A percentile compares a stretch with the other conserved stretches of the same genome.
phyloP scores from a whole-genome alignment of 2,113 vertebrate species.

The Mesembrinibis cayennensis region DNA sequence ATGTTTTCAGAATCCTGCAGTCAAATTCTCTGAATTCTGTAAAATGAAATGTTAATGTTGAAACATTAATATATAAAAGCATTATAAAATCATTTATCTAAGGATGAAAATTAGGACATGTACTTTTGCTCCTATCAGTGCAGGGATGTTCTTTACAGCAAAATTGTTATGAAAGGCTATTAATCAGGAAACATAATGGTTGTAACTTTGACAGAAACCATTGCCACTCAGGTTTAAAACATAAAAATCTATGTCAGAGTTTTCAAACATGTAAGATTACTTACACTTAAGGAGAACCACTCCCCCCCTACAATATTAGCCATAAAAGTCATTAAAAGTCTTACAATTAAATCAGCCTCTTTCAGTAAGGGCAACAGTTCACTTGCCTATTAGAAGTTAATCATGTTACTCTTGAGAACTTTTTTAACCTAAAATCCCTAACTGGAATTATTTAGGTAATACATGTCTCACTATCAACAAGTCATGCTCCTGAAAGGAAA shows the following conservation, averaged over 20 bases:
- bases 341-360: background rate
- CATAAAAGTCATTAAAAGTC: background rate
- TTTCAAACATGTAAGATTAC: background rate
- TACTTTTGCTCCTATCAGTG: background rate
- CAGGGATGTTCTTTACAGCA: too few species aligned
- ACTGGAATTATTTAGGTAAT: background rate
- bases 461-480: background rate
- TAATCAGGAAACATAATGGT: background rate
- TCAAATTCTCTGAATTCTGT: background rate
- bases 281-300: background rate
- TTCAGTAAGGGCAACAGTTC: background rate
- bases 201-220: background rate
- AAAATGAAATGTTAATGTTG: background rate
- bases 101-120: background rate
- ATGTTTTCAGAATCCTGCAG: background rate
- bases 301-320: background rate
- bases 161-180: too few species aligned
- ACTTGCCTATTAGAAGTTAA: background rate
- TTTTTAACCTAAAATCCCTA: slow-evolving; percentile 23
- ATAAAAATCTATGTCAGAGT: background rate
- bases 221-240: background rate
- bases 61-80: background rate
- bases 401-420: background rate
- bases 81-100: background rate
- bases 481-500: background rate